These are phyloP conservation scores for Cotesia glomerata DNA, from an alignment of 1,140 invertebrate species.

Conservation along the genomic window DNA sequence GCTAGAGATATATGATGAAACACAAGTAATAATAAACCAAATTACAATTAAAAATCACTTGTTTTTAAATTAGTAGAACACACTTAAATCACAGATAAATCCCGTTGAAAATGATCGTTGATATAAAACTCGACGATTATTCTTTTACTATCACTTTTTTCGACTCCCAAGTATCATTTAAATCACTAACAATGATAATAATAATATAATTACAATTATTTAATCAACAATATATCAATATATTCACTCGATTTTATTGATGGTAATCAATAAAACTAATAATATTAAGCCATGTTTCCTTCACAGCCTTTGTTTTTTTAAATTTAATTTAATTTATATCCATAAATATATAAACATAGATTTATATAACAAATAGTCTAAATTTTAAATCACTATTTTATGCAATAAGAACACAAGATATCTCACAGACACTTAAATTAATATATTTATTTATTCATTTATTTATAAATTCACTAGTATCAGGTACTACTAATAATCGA, in stretches of 20 bases:
- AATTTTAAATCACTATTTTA: neutral
- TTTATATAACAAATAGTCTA: no score
- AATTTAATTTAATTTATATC: no score
- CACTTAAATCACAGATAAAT: constrained; percentile 16
- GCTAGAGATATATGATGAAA: no score
- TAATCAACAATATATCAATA: neutral
- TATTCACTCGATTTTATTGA: no score
- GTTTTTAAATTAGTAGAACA: neutral
- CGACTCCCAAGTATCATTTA: neutral
- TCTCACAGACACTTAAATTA: neutral
- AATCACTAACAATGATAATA: neutral
- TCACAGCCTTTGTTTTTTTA: no score
- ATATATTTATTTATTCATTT: neutral
- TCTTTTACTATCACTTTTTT: neutral
- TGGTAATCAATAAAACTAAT: no score
- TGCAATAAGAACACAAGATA: neutral
- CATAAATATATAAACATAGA: no score
- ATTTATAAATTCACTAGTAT: neutral
- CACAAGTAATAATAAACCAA: no score
- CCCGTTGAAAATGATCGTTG: constrained; percentile 1
- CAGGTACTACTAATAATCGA: neutral
- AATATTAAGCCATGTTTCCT: no score
- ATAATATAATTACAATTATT: neutral
- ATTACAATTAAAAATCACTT: neutral
- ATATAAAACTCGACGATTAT: neutral